Evolutionary conservation across 2,797 vertebrate genomes (phyloP).

Genomic region (Mormyrus proboscirostris): DNA sequence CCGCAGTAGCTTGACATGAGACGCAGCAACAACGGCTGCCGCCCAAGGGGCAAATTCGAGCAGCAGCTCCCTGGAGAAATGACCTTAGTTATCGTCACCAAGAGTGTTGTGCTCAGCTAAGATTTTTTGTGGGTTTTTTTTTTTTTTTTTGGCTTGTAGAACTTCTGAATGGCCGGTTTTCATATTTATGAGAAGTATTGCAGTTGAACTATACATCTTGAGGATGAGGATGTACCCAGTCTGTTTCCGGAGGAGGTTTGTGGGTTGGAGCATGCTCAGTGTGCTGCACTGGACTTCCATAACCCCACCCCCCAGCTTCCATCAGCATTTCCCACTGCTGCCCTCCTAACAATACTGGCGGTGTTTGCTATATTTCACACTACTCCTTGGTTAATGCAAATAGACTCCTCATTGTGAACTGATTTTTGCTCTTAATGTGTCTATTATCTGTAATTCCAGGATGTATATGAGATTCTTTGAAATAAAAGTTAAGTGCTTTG

Average conservation of each 20-base stretch:
- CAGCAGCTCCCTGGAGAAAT: not conserved
- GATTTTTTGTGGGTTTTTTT: conserved; percentile 52
- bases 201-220: conserved; percentile 60
- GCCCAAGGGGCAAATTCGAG: conserved; percentile 21
- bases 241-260: conserved; percentile 47
- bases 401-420: conserved; percentile 67
- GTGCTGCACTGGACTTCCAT: conserved; percentile 52
- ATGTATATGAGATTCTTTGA: conserved; percentile 79
- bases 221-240: conserved; percentile 39
- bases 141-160: conserved; percentile 59
- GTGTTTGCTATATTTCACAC: conserved; percentile 49
- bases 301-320: conserved; percentile 35
- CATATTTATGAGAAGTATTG: conserved; percentile 73
- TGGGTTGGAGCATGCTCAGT: conserved; percentile 55
- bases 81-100: not conserved
- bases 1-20: not conserved
- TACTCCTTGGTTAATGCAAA: conserved; percentile 55
- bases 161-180: conserved; percentile 41
- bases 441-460: conserved; percentile 75
- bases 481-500: conserved; percentile 77
- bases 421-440: conserved; percentile 71
- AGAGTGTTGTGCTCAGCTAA: conserved; percentile 24
- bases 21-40: not conserved
- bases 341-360: conserved; percentile 64
- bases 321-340: conserved; percentile 62